Evolutionary conservation across 2,888 invertebrate genomes (phyloP).

Genomic region (Drosophila meridionalis): DNA sequence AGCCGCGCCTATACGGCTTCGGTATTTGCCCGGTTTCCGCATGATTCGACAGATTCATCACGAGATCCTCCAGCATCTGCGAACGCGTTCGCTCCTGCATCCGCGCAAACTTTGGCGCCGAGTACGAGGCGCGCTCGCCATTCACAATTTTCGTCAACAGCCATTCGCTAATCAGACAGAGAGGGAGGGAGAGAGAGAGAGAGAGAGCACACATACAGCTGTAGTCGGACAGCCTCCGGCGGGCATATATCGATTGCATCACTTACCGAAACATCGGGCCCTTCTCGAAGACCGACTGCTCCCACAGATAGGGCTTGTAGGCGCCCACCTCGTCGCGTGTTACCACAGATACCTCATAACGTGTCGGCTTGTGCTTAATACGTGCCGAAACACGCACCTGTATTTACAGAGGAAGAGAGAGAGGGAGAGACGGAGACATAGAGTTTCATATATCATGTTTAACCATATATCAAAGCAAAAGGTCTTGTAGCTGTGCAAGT

Average conservation of each 20-base stretch:
- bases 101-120: conserved; percentile 96
- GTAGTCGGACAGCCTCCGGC: neutral
- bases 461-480: neutral
- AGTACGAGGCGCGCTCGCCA: conserved; percentile 96
- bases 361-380: conserved; percentile 93
- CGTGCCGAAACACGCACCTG: conserved; percentile 94
- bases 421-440: neutral
- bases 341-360: conserved; percentile 96
- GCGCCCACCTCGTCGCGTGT: conserved; percentile 97
- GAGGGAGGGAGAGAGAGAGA: neutral
- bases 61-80: conserved; percentile 97
- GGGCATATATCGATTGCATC: neutral
- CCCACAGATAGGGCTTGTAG: conserved; percentile 98
- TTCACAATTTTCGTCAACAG: conserved; percentile 96
- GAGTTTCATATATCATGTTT: conserved; percentile 1
- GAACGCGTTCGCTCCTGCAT: conserved; percentile 97
- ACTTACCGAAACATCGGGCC: conserved; percentile 94
- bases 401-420: neutral
- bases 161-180: conserved; percentile 89
- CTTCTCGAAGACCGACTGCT: conserved; percentile 97
- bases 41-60: conserved; percentile 96
- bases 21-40: conserved; percentile 98
- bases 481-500: too few species aligned
- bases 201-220: neutral
- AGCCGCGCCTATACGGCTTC: conserved; percentile 95